Evolutionary conservation across 1,140 invertebrate species (phyloP), one percentile per base, ranked within the genome.

Genomic region (Magallana angulata): DNA sequence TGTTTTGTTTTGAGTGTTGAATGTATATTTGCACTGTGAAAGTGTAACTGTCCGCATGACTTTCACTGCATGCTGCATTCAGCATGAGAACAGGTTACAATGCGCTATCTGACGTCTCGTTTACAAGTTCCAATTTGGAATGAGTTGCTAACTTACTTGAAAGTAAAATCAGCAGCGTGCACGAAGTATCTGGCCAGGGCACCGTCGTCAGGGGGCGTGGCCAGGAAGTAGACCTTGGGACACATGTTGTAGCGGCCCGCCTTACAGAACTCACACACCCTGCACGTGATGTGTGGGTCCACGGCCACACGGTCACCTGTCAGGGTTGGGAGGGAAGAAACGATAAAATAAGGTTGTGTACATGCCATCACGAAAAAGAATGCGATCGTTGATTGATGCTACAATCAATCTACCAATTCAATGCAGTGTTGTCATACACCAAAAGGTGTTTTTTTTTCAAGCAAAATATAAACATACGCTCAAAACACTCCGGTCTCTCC

Each of bases 141-240:
- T 64, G 16, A 64, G 18, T 64, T 6, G 18, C 16, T 14, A 59
- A 86, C 88, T 68, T 85, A 93, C 92, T 92, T 93, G 96, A 96
- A 98, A 93, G 98, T 99, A 94, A 98, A 99, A 95, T 99, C 98
- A 24, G 98, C 98, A 24, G 97, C 96, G 92, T 99, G 98, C 64
- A 96, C 97, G 94, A 98, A 98, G 94, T 96, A 99, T 91, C 97
- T 64, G 1, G 92, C 96, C 6, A 99, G 95, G 93, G 97, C 98
- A 76, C 98, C 98, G 95, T 99, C 96, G 84, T 96, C 90, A 9
- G 93, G 98, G 3, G 98, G 98, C 0, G 98, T 99, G 12, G 98
- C 98, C 94, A 97, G 98, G 95, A 99, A 99, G 88, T 90, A 91
- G 14, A 96, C 97, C 57, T 97, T 97, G 0, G 96, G 95, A 91